Conservation (phyloP, 1,140 invertebrate species). For the Drosophila kanapiae region DNA sequence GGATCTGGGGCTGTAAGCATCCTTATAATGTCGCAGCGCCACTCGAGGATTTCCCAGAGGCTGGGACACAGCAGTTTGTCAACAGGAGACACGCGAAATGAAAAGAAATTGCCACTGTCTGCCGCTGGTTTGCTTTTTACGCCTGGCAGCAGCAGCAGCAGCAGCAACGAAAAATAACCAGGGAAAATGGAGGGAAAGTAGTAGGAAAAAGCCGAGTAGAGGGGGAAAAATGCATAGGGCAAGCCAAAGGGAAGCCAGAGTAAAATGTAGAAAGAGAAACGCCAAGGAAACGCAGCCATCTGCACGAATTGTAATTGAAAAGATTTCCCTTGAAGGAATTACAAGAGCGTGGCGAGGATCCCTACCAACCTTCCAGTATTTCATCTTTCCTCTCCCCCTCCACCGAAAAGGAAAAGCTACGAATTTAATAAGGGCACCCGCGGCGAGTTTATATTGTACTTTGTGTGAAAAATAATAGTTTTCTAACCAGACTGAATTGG, state of each 20-base stretch:
- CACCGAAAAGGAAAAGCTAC: constrained; percentile 12
- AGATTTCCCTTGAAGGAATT: constrained; percentile 83
- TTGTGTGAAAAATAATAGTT: constrained; percentile 83
- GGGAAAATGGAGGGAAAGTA: constrained; percentile 36
- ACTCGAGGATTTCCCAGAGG: constrained; percentile 61
- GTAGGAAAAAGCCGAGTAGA: constrained; percentile 1
- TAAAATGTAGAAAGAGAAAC: constrained; percentile 19
- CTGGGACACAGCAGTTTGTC: constrained; percentile 67
- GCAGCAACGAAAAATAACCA: constrained; percentile 22
- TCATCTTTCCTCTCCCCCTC: background rate
- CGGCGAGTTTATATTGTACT: constrained; percentile 81
- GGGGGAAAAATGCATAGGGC: constrained; percentile 24
- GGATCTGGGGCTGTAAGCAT: constrained; percentile 35
- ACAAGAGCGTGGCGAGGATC: constrained; percentile 58
- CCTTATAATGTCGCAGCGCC: constrained; percentile 78
- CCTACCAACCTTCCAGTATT: constrained; percentile 44
- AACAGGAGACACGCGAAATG: constrained; percentile 74
- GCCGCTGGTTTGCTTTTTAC: constrained; percentile 45
- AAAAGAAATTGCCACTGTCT: constrained; percentile 83
- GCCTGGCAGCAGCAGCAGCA: constrained; percentile 33
- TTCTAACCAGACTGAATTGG: constrained; percentile 74
- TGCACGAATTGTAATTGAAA: constrained; percentile 84
- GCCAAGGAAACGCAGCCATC: constrained; percentile 78
- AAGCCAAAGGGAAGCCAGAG: constrained; percentile 28
- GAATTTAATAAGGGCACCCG: constrained; percentile 80